Evolutionary conservation across 2,113 vertebrate genomes (phyloP).

Genomic region (Oceanites oceanicus): DNA sequence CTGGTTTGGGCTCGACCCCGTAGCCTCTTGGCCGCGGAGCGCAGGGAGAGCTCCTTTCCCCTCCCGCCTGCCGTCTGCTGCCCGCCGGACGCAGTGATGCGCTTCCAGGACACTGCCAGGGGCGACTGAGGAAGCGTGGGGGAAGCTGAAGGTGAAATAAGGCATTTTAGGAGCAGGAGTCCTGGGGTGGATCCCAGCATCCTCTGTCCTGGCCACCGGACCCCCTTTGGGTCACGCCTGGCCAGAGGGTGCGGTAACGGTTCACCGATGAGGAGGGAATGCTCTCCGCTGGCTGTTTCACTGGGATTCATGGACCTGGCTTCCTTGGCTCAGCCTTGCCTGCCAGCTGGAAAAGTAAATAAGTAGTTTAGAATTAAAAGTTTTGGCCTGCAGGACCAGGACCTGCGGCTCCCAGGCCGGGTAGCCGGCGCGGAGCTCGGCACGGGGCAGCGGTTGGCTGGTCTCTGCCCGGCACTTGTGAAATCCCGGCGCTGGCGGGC

Average conservation of each 20-base stretch:
- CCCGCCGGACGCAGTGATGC: neutral
- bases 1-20: neutral
- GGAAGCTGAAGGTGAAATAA: neutral
- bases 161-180: neutral
- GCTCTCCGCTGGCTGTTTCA: neutral
- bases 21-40: neutral
- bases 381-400: neutral
- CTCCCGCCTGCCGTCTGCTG: neutral
- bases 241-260: neutral
- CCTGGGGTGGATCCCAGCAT: neutral
- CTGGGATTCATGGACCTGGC: neutral
- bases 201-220: neutral
- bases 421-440: neutral
- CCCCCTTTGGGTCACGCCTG: rapidly evolving
- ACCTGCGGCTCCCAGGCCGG: rapidly evolving
- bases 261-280: neutral
- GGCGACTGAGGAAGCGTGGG: neutral
- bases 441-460: neutral
- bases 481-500: neutral
- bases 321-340: neutral
- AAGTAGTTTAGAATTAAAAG: neutral
- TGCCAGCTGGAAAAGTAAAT: neutral
- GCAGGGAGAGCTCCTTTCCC: neutral
- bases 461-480: neutral
- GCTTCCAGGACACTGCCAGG: neutral